Base-by-base conservation (phyloP, 30 jellyfish, hydroid and myxozoan genomes). In the Mastigias papua region DNA sequence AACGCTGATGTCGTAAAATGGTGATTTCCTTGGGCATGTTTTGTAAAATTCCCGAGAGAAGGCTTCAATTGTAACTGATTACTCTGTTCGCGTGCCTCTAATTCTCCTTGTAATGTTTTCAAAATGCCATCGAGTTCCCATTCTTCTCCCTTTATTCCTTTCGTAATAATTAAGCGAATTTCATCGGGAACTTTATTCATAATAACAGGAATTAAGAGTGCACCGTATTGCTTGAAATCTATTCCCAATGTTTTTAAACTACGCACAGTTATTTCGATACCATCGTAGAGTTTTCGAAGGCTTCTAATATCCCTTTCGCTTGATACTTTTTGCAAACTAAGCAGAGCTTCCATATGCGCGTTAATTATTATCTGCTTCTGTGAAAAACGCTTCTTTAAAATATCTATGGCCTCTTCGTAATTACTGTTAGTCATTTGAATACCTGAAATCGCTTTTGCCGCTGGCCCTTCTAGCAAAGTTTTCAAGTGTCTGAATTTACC, bases 1-100 rank as follows among this genome's bases (percentile, higher is more conserved):
- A 74, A 50, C 10, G 72, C 86, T n/a, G 72, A 48, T 61, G 89
- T 78, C 27, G 89, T 78, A 25, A 34, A 78, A 78, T 25, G 46
- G 46, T 35, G 79, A 27, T 46, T 32, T 21, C 80, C 49, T 31
- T 60, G 67, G 22, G 87, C 76, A 15, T 42, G 35, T 26, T 31
- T n/a, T 10, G 26, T 32, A 25, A 62, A 23, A 19, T 80, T 31
- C 63, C 57, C 34, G 48, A 23, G 27, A 27, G 69, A 50, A n/a
- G 61, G 51, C 48, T 34, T 78, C 34, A 20, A 17, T 21, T 60
- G 61, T 57, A 78, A 34, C 22, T 78, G 80, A 27, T 61, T 1
- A 48, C 81, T 50, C 57, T 62, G 90, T 62, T 80, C 90, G 61
- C 90, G 48, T 29, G 90, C 90, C 34, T 48, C 58, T 20, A 80